A percentile compares a stretch with the other conserved stretches of the same genome.
Conservation (phyloP, 1,140 invertebrate species). For the Sogatella furcifera region DNA sequence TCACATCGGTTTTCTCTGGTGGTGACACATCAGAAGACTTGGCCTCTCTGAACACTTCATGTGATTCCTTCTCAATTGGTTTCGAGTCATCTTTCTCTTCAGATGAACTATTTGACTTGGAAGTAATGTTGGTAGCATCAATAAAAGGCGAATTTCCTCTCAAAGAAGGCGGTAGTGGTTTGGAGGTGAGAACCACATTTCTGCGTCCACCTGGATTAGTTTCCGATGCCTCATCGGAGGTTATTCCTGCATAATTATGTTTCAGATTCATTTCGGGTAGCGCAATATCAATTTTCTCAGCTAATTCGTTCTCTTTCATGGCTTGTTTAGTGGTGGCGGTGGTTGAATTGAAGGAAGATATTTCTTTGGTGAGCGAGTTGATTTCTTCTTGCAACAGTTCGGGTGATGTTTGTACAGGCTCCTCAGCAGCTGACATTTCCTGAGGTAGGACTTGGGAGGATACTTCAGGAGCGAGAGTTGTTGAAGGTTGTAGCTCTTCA, state of each 20-base stretch:
- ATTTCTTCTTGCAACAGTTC: background rate
- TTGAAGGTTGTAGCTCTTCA: background rate
- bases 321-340: background rate
- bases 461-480: background rate
- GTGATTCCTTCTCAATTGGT: constrained; percentile 12
- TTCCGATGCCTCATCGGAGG: background rate
- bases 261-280: background rate
- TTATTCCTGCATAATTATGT: background rate
- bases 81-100: constrained; percentile 8
- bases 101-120: constrained; percentile 2
- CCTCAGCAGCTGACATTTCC: constrained; percentile 14
- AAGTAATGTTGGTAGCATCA: background rate
- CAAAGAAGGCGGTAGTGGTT: constrained; percentile 21
- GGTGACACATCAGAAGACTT: background rate
- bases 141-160: constrained; percentile 20
- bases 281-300: background rate
- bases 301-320: background rate
- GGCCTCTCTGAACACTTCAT: constrained; percentile 6
- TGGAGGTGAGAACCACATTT: constrained; percentile 5
- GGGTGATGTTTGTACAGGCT: constrained; percentile 6
- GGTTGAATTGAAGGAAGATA: background rate
- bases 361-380: background rate
- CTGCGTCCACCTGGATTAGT: background rate
- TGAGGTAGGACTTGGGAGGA: constrained; percentile 7
- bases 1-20: background rate